phyloP scores from a whole-genome alignment of 2,797 vertebrate species.

The Thaleichthys pacificus region DNA sequence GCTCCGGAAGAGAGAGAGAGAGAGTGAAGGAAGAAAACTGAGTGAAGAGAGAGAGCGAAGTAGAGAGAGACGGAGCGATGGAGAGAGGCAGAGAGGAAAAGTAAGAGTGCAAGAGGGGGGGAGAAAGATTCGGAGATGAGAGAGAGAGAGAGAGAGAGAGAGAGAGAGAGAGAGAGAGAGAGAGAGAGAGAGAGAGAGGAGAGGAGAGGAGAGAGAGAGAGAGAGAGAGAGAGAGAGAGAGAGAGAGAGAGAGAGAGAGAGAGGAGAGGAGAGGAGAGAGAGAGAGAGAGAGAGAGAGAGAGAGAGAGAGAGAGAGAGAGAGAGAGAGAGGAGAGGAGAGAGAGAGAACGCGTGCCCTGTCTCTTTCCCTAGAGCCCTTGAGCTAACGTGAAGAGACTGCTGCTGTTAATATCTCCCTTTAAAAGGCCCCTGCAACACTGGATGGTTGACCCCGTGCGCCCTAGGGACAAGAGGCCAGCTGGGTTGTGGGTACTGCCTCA shows the following conservation, averaged over 20 bases:
- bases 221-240: too few species aligned
- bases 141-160: constrained; percentile 24
- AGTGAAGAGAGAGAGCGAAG: constrained; percentile 20
- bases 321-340: constrained; percentile 3
- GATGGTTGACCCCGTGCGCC: not conserved
- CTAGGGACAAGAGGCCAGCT: not conserved
- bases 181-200: constrained; percentile 1
- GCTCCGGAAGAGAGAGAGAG: constrained; percentile 4
- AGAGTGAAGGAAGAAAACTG: constrained; percentile 31
- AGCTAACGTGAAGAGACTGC: constrained; percentile 25
- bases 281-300: not conserved
- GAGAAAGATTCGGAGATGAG: constrained; percentile 17
- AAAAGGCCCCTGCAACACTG: constrained; percentile 38
- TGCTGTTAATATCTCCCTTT: constrained; percentile 41
- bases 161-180: constrained; percentile 7
- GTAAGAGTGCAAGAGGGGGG: not conserved
- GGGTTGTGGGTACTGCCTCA: not conserved
- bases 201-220: too few species aligned
- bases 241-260: too few species aligned
- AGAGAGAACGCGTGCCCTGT: constrained; percentile 16
- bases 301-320: not conserved
- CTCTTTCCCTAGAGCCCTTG: constrained; percentile 15
- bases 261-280: too few species aligned
- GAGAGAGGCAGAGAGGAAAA: constrained; percentile 1
- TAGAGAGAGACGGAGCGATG: not conserved